Base-by-base conservation (phyloP, 1,140 invertebrate species). In the Drosophila pallidifrons region DNA sequence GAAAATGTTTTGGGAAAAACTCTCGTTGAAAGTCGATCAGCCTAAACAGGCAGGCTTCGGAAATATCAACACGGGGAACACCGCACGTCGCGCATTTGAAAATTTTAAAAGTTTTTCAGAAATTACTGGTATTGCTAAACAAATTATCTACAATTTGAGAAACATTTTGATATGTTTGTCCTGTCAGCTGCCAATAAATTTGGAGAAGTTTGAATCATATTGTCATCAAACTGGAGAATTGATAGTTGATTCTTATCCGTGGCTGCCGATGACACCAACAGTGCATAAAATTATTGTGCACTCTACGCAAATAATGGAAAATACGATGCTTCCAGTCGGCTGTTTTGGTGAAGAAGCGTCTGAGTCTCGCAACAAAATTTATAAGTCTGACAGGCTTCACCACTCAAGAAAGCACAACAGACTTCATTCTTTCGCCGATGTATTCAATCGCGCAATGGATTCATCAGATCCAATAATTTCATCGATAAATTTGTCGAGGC, bases 1-100 rank as follows among this genome's bases (percentile, higher is more conserved):
- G 25, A 5, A n/a, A 38, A 52, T 63, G 30, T 38, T 63, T 63
- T 63, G 60, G 60, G 16, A 13, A 51, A 51, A 51, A 64, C 46
- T 64, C 11, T 15, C 60, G 2, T 51, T 64, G 15, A 64, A 64
- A 10, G 47, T 43, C 49, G 30, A 64, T 49, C 13, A 32, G 30
- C 59, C 28, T 8, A 61, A 61, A 13, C 25, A 61, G 30, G 59
- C 30, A 1, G 45, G 54, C 7, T 57, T 57, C 15, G 35, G 54
- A 10, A 57, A 28, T 3, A 38, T 35, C 5, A 57, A 52, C 30
- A 41, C 49, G 5, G 35, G 35, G 6, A 64, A 51, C 15, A 63
- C 59, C 32, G 45, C 59, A 13, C 60, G 46, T 35, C 60, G 46
- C 30, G 47, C 30, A 38, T 57, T 63, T 63, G 10, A n/a, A 10